Conservation (phyloP, 1,140 invertebrate genomes). For the Achatina immaculata region DNA sequence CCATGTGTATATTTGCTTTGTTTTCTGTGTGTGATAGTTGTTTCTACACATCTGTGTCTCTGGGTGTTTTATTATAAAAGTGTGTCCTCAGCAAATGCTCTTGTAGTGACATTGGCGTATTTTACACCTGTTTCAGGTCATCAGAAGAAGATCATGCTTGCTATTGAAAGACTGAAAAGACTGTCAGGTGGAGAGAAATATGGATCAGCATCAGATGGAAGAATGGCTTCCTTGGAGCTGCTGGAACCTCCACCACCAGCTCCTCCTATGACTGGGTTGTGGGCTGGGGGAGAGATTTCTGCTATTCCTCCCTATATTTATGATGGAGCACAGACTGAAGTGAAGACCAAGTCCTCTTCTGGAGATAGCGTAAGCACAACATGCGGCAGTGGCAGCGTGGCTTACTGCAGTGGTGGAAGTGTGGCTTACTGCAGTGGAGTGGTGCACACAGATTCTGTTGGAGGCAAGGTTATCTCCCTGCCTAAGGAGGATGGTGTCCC, state of each 20-base stretch:
- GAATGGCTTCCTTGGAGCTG: slow-evolving; percentile 48
- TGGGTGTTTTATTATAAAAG: too few species aligned
- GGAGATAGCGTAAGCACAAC: slow-evolving; percentile 66
- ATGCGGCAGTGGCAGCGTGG: slow-evolving; percentile 60
- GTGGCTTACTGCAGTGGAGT: slow-evolving; percentile 4
- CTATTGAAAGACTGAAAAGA: slow-evolving; percentile 96
- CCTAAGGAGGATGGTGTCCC: slow-evolving; percentile 37
- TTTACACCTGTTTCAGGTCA: slow-evolving; percentile 84
- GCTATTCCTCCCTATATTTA: slow-evolving; percentile 37
- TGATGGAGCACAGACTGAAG: slow-evolving; percentile 29
- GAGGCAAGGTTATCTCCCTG: slow-evolving; percentile 37
- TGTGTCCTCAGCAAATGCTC: too few species aligned
- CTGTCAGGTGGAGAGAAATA: slow-evolving; percentile 73
- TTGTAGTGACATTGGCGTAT: too few species aligned
- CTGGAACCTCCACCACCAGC: slow-evolving; percentile 55
- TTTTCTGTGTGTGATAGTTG: too few species aligned
- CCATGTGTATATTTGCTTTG: too few species aligned
- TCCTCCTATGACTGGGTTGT: slow-evolving; percentile 48
- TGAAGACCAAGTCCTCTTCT: slow-evolving; percentile 60
- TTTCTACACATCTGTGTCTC: too few species aligned
- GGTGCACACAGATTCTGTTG: neutral
- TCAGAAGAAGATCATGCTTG: slow-evolving; percentile 97
- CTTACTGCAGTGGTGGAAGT: slow-evolving; percentile 41
- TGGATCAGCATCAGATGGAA: slow-evolving; percentile 56
- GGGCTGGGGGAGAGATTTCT: slow-evolving; percentile 59